Evolutionary conservation across 1,140 invertebrate species (phyloP).

Genomic region (Metaphire vulgaris): DNA sequence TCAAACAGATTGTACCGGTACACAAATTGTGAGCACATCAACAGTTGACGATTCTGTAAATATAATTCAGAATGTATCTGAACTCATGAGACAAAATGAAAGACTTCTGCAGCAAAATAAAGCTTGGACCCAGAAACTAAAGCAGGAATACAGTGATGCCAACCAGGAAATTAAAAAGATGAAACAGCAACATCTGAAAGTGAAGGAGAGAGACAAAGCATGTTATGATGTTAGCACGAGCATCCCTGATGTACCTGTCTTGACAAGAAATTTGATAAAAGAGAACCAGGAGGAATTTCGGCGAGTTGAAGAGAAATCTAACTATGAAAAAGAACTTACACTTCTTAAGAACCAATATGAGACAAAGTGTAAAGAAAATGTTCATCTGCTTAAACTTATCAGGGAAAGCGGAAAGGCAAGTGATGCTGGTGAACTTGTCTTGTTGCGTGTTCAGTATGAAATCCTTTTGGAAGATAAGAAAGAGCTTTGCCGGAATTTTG

Average conservation of each 20-base stretch:
- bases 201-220: background rate
- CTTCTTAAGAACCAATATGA: background rate
- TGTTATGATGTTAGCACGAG: background rate
- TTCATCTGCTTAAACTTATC: background rate
- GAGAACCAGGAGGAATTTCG: background rate
- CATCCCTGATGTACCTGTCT: background rate
- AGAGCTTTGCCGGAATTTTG: background rate
- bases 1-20: too few relatives aligned
- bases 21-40: too few relatives aligned
- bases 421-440: background rate
- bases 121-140: background rate
- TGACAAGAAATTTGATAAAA: background rate
- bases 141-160: background rate
- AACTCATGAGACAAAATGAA: background rate
- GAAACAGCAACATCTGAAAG: too few relatives aligned
- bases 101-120: background rate
- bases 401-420: background rate
- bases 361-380: background rate
- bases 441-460: background rate
- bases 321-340: background rate
- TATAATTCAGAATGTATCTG: too few relatives aligned
- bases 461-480: constrained; percentile 5
- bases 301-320: background rate
- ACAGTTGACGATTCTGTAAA: background rate
- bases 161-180: background rate